phyloP scores from a whole-genome alignment of 2,113 vertebrate genomes.

The Peucedramus taeniatus region DNA sequence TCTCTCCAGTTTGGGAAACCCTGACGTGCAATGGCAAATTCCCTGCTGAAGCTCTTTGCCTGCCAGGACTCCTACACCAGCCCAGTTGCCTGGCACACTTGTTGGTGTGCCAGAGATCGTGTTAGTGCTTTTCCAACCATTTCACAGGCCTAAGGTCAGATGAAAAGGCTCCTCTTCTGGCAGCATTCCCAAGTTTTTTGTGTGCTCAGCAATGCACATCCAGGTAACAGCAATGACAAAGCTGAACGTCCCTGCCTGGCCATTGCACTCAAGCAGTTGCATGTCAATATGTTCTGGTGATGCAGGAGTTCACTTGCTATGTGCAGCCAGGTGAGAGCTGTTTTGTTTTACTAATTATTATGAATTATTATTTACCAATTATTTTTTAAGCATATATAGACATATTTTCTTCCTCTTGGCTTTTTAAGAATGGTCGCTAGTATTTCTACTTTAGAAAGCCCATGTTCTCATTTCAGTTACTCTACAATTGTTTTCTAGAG shows the following conservation, averaged over 20 bases:
- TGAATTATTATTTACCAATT: neutral
- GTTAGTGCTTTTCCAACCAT: neutral
- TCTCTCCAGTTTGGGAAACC: neutral
- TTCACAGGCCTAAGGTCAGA: neutral
- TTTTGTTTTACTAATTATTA: neutral
- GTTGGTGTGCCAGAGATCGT: neutral
- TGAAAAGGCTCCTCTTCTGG: neutral
- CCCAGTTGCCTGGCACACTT: neutral
- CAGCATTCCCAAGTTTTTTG: neutral
- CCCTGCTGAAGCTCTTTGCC: neutral
- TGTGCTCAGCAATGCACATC: neutral
- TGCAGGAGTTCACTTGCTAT: neutral
- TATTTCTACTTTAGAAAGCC: neutral
- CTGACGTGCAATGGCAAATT: neutral
- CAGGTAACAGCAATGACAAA: neutral
- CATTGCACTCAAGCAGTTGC: neutral
- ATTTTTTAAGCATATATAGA: neutral
- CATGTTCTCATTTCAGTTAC: neutral
- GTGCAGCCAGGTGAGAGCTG: neutral
- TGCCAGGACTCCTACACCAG: neutral
- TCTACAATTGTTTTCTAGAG: neutral
- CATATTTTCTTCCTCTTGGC: neutral
- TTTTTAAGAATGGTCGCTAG: neutral
- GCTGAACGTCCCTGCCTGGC: accelerated
- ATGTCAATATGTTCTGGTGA: accelerated